Conservation (phyloP, 2,113 vertebrate species). For the Oryzias celebensis region DNA sequence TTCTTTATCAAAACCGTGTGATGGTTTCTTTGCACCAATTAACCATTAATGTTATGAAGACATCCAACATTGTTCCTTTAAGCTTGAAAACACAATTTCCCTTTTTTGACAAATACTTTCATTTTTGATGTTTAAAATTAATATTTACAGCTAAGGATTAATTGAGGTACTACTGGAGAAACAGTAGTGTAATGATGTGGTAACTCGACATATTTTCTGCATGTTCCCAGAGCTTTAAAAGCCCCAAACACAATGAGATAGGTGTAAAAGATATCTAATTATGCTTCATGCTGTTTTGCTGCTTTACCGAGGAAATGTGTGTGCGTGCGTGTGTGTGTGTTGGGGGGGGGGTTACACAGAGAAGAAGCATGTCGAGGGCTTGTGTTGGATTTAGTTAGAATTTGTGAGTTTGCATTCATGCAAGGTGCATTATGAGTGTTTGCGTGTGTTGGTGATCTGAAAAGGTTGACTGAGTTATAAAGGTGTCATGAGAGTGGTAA, state of each 20-base stretch:
- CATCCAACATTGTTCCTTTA: too few relatives aligned
- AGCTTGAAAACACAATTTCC: too few relatives aligned
- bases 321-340: too few relatives aligned
- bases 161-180: neutral
- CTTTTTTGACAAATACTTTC: too few relatives aligned
- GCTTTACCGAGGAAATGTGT: conserved; percentile 16
- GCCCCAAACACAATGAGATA: conserved; percentile 29
- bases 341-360: neutral
- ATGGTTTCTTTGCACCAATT: too few relatives aligned
- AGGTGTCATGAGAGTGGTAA: conserved; percentile 48
- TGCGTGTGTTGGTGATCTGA: conserved; percentile 27
- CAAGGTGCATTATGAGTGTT: conserved; percentile 18
- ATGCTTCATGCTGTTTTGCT: conserved; percentile 53
- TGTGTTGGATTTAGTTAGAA: conserved; percentile 15
- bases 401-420: conserved; percentile 1
- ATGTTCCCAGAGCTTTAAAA: conserved; percentile 38
- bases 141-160: too few relatives aligned
- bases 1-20: too few relatives aligned
- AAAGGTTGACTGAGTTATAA: conserved; percentile 37
- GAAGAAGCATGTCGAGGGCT: neutral
- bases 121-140: too few relatives aligned
- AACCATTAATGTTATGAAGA: too few relatives aligned
- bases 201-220: conserved; percentile 15
- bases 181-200: neutral
- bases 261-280: conserved; percentile 46